Evolutionary conservation across 2,888 invertebrate genomes (phyloP).

Genomic region (Trachelus troglodyta): DNA sequence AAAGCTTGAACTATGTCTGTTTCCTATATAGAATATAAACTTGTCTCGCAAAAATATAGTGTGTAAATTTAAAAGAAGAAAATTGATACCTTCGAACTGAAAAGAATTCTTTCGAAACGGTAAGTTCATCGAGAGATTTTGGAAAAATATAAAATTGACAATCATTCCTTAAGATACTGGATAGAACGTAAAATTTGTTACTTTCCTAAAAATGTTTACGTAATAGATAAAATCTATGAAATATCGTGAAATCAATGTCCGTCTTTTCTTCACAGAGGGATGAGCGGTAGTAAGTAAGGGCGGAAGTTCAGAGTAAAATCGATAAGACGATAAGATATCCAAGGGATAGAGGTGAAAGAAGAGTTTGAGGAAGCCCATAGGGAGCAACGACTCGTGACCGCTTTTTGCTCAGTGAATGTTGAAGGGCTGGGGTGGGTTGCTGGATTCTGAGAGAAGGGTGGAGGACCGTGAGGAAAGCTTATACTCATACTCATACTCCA

Average conservation of each 20-base stretch:
- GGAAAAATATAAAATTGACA: not conserved
- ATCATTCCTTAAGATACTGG: not conserved
- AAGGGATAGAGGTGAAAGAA: conserved; percentile 19
- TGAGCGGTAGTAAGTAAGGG: conserved; percentile 7
- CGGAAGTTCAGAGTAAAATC: conserved; percentile 1
- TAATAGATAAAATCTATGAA: not conserved
- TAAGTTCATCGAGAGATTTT: no score
- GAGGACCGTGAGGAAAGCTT: conserved; percentile 29
- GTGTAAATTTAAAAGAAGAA: not conserved
- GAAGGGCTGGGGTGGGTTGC: not conserved
- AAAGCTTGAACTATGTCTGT: not conserved
- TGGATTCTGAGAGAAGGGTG: conserved; percentile 10
- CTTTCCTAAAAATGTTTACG: not conserved
- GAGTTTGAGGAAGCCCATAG: conserved; percentile 39
- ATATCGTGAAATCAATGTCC: not conserved
- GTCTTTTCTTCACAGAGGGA: not conserved
- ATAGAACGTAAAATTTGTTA: not conserved
- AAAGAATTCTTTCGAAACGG: no score
- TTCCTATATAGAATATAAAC: not conserved
- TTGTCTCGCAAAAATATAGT: not conserved
- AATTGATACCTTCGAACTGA: no score
- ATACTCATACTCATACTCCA: conserved; percentile 28
- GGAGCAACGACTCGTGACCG: conserved; percentile 52
- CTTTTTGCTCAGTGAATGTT: conserved; percentile 48
- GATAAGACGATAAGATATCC: conserved; percentile 5